Evolutionary conservation across 2,888 invertebrate species (phyloP).

Genomic region (Scelioninae gen. 2): DNA sequence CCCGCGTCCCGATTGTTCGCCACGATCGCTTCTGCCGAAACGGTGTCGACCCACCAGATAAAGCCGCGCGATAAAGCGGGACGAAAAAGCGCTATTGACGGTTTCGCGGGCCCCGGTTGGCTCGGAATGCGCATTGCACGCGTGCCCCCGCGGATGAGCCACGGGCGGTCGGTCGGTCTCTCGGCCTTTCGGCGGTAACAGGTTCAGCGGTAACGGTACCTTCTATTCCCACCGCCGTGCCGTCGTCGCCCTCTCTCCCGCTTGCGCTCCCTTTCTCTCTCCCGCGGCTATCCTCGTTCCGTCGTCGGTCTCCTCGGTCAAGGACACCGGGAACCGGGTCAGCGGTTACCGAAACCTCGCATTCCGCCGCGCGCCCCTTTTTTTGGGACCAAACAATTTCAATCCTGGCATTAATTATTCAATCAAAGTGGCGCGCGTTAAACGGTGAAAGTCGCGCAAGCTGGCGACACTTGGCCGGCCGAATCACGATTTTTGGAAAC

Average conservation of each 20-base stretch:
- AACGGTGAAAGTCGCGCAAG: constrained; percentile 17
- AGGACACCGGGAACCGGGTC: constrained; percentile 72
- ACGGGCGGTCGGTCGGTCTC: constrained; percentile 61
- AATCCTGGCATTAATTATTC: constrained; percentile 35
- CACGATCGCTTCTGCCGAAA: no score
- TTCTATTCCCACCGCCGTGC: constrained; percentile 62
- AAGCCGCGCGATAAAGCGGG: no score
- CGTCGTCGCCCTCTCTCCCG: constrained; percentile 6
- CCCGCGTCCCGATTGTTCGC: no score
- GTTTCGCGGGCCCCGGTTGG: constrained; percentile 31
- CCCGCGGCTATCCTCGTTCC: constrained; percentile 58
- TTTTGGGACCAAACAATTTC: constrained; percentile 19
- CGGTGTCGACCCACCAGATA: no score
- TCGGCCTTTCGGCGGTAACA: constrained; percentile 66
- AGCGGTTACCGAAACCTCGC: constrained; percentile 62
- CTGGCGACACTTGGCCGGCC: background rate
- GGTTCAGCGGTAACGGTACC: constrained; percentile 69
- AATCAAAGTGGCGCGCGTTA: constrained; percentile 34
- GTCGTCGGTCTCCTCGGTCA: constrained; percentile 71
- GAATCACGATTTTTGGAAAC: no score
- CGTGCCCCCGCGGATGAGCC: constrained; percentile 46
- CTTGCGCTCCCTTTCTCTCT: no score
- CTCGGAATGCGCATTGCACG: constrained; percentile 56
- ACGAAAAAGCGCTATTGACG: constrained; percentile 38
- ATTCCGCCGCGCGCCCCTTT: constrained; percentile 38